Conservation (phyloP, 2,888 invertebrate genomes). For the Steromphala cineraria region DNA sequence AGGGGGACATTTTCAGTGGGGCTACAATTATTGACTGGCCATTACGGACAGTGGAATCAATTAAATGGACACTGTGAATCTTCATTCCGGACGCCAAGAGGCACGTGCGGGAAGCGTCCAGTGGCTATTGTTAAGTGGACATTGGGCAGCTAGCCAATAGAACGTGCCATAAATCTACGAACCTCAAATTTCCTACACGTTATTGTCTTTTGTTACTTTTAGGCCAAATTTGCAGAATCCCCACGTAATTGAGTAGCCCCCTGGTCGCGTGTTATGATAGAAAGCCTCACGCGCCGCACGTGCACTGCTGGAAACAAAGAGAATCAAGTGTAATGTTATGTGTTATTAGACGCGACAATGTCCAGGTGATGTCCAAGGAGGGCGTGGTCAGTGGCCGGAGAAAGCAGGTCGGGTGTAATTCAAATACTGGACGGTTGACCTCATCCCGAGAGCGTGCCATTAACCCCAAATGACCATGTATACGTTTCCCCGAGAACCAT, state of each 20-base stretch:
- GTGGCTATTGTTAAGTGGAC: slow-evolving; percentile 10
- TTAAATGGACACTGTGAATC: slow-evolving; percentile 2
- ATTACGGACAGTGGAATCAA: neutral
- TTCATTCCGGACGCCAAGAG: neutral
- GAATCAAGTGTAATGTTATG: neutral
- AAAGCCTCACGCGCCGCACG: neutral
- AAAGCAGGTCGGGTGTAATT: neutral
- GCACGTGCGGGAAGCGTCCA: neutral
- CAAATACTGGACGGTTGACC: neutral
- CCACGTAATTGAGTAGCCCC: neutral
- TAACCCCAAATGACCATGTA: neutral
- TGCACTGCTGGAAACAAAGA: neutral
- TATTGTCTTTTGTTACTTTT: neutral
- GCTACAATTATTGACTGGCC: neutral
- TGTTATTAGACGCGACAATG: neutral
- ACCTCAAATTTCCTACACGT: neutral
- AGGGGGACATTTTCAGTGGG: neutral
- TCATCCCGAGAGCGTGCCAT: neutral
- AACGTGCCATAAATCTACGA: neutral
- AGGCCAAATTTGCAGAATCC: neutral
- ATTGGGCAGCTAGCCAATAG: neutral
- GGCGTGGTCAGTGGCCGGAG: neutral
- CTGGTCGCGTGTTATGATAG: neutral
- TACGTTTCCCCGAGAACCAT: neutral
- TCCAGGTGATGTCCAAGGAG: neutral